Conservation (phyloP, 1,140 invertebrate species). For the Chlorops oryzae region DNA sequence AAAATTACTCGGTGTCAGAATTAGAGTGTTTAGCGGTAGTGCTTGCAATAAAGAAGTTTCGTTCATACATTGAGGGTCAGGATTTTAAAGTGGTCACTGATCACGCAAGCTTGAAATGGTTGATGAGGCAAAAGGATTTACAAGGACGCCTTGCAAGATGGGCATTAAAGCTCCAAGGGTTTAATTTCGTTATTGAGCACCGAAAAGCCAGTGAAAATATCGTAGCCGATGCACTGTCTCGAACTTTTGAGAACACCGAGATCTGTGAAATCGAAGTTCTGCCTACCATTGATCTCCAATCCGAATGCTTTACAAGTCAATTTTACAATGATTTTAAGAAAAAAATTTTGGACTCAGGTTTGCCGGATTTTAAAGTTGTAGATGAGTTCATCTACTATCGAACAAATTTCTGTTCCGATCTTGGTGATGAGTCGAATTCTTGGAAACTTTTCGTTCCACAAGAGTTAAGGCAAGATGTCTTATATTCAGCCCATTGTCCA, state of each 20-base stretch:
- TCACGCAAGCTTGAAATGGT: slow-evolving; percentile 24
- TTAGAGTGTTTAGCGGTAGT: slow-evolving; percentile 48
- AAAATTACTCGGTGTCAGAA: slow-evolving; percentile 30
- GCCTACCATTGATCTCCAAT: slow-evolving; percentile 7
- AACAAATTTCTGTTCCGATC: not conserved
- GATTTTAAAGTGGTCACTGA: slow-evolving; percentile 42
- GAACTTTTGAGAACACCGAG: not conserved
- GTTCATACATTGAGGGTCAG: slow-evolving; percentile 42
- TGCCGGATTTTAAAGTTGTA: slow-evolving; percentile 13
- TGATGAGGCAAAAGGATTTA: slow-evolving; percentile 41
- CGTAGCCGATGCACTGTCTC: slow-evolving; percentile 18
- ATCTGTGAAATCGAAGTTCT: slow-evolving; percentile 4
- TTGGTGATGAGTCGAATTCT: not conserved
- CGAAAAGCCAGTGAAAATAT: slow-evolving; percentile 29
- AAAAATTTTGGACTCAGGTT: not conserved
- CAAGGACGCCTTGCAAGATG: slow-evolving; percentile 28
- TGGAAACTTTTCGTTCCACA: slow-evolving; percentile 14
- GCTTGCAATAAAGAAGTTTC: slow-evolving; percentile 42
- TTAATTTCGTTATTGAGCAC: slow-evolving; percentile 35
- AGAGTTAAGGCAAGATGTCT: not conserved
- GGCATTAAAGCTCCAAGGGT: slow-evolving; percentile 27
- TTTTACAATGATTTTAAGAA: slow-evolving; percentile 6
- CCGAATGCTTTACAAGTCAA: slow-evolving; percentile 2
- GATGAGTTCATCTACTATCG: slow-evolving; percentile 13
- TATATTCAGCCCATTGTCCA: slow-evolving; percentile 8